Evolutionary conservation across 2,888 invertebrate species (phyloP).

Genomic region (Colletes collaris): DNA sequence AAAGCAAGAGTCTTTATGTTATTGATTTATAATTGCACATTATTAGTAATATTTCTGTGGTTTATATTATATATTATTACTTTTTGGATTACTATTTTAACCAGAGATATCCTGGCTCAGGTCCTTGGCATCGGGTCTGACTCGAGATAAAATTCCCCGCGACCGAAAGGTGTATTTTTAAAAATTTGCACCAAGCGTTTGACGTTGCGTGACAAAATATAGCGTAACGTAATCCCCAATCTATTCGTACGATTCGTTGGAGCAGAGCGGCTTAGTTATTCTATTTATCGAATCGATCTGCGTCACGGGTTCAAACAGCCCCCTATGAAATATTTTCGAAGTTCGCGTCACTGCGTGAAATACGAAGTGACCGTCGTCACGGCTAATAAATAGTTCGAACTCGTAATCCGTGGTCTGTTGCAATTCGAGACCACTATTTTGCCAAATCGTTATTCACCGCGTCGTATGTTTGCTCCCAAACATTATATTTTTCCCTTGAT

Average conservation of each 20-base stretch:
- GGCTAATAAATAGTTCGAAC: conserved; percentile 60
- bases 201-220: conserved; percentile 11
- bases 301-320: conserved; percentile 24
- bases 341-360: conserved; percentile 34
- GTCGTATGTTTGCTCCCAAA: neutral
- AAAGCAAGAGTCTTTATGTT: too few relatives aligned
- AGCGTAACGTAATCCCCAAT: neutral
- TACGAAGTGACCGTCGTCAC: conserved; percentile 41
- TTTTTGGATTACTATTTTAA: too few relatives aligned
- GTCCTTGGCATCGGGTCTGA: too few relatives aligned
- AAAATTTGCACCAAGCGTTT: neutral
- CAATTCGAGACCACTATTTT: conserved; percentile 37
- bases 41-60: too few relatives aligned
- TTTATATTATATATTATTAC: too few relatives aligned
- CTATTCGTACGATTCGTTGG: neutral
- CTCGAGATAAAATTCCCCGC: too few relatives aligned
- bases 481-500: conserved; percentile 1
- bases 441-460: conserved; percentile 51
- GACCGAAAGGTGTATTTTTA: too few relatives aligned
- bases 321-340: conserved; percentile 13
- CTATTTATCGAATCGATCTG: neutral
- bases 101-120: too few relatives aligned
- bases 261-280: too few relatives aligned
- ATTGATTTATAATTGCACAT: too few relatives aligned
- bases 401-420: conserved; percentile 41